These are phyloP conservation scores for Ecdyonurus torrentis DNA, from an alignment of 2,888 invertebrate genomes.

Conservation along the genomic window DNA sequence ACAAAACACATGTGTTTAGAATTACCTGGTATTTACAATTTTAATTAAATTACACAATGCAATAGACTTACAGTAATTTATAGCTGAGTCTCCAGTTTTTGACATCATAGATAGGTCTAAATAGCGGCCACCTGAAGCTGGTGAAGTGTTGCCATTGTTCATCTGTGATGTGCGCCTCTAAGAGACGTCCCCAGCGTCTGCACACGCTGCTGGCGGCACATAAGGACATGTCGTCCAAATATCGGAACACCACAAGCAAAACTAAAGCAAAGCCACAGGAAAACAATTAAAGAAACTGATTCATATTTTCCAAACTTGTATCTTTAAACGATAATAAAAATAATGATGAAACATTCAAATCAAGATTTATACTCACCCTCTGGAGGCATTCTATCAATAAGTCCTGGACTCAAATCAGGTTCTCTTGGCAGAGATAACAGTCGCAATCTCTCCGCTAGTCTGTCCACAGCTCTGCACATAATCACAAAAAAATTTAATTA, in stretches of 20 bases:
- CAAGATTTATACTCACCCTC: slow-evolving; percentile 33
- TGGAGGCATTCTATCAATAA: slow-evolving; percentile 52
- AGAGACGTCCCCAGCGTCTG: slow-evolving; percentile 63
- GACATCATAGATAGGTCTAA: slow-evolving; percentile 50
- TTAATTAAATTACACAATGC: slow-evolving; percentile 9
- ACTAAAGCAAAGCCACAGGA: slow-evolving; percentile 43
- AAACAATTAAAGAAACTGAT: too few relatives aligned
- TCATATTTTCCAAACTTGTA: too few relatives aligned
- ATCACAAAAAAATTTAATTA: too few relatives aligned
- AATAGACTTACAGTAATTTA: slow-evolving; percentile 11
- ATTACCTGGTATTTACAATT: neutral
- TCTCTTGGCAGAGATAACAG: slow-evolving; percentile 30
- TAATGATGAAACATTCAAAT: neutral
- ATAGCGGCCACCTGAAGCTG: slow-evolving; percentile 69
- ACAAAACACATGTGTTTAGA: neutral
- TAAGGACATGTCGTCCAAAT: slow-evolving; percentile 80
- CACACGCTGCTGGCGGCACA: slow-evolving; percentile 81
- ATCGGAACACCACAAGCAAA: slow-evolving; percentile 69
- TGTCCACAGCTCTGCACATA: slow-evolving; percentile 16
- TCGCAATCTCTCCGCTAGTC: slow-evolving; percentile 25
- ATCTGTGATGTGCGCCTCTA: slow-evolving; percentile 59
- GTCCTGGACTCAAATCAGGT: slow-evolving; percentile 40
- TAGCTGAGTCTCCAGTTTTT: slow-evolving; percentile 46
- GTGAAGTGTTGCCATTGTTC: slow-evolving; percentile 68
- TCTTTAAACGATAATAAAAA: neutral